Conservation (phyloP, 92 coral and sea anemone species). For the Umimayanthus chanpuru region DNA sequence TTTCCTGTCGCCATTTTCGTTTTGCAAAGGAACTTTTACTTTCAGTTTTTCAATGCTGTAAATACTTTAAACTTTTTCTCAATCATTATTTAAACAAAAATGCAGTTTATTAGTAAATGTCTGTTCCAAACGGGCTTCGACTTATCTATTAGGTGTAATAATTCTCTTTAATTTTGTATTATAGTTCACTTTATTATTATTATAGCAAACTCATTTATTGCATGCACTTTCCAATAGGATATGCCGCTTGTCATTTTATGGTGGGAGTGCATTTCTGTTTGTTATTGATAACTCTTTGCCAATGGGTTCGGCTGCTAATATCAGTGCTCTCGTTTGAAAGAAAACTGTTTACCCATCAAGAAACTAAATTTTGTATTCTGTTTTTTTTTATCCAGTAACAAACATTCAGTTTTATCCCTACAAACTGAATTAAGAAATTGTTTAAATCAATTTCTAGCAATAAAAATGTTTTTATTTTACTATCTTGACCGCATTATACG, state of each 20-base stretch:
- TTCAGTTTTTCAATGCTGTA: background rate
- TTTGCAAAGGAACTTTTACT: background rate
- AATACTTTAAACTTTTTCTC: background rate
- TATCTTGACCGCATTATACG: too few species aligned
- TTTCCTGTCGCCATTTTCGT: background rate
- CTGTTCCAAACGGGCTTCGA: background rate
- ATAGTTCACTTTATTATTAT: background rate
- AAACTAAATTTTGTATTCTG: background rate
- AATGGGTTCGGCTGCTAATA: background rate
- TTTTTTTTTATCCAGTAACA: background rate
- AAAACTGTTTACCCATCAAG: background rate
- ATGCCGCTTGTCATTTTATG: background rate
- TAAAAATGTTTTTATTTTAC: background rate
- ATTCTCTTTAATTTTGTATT: background rate
- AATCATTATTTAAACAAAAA: background rate
- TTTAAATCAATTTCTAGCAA: background rate
- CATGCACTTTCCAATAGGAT: background rate
- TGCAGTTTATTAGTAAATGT: background rate
- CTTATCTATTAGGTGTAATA: background rate
- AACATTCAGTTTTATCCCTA: background rate
- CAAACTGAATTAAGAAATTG: background rate
- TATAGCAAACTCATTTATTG: background rate
- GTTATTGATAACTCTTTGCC: background rate
- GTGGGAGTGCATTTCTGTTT: background rate
- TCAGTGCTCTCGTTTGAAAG: background rate